Base-by-base conservation (phyloP, 1,140 invertebrate genomes). In the Artemia franciscana region DNA sequence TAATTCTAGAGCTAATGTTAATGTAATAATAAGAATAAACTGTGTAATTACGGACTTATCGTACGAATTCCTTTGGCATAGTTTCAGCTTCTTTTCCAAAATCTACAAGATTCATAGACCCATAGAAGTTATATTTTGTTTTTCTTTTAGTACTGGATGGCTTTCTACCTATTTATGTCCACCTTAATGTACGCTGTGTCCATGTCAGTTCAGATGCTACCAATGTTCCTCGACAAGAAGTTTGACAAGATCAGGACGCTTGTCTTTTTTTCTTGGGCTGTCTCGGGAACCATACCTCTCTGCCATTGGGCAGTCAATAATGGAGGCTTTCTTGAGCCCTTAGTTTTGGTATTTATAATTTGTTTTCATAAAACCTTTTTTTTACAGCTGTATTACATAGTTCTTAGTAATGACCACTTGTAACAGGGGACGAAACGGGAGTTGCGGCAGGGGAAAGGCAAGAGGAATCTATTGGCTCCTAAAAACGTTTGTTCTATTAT, bases 221-320 rank as follows among this genome's bases (percentile, higher is more conserved):
- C 72, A 0, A 68, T 70, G 18, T 73, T 74, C 60, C 69, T 73
- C 58, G 67, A 70, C 12, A 62, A 69, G 58, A 65, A 67, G 64
- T 75, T 70, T 72, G 72, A 70, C 58, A 68, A 67, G 26, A 67
- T 68, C 5, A 66, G 76, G n/a, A 23, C 56, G 21, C n/a, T 63
- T n/a, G 81, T 91, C 23, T 91, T 93, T 71, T 81, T 88, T 62
- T 77, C 78, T 4, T 90, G 93, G 82, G 88, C 85, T 3, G 82
- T 80, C 15, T 95, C 92, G 71, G 91, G 91, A 18, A 80, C 95
- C 0, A 74, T 94, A 63, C 92, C 92, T 9, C 87, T 91, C 2
- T 73, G 87, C 24, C 92, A 96, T 70, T 97, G 91, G 91, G 82
- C 85, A 0, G 75, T 84, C 58, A 79, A 83, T 3, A 90, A 91